A percentile compares a stretch with the other conserved stretches of the same genome.
Evolutionary conservation across 2,888 invertebrate genomes (phyloP).

Genomic region (Conistra vaccinii): DNA sequence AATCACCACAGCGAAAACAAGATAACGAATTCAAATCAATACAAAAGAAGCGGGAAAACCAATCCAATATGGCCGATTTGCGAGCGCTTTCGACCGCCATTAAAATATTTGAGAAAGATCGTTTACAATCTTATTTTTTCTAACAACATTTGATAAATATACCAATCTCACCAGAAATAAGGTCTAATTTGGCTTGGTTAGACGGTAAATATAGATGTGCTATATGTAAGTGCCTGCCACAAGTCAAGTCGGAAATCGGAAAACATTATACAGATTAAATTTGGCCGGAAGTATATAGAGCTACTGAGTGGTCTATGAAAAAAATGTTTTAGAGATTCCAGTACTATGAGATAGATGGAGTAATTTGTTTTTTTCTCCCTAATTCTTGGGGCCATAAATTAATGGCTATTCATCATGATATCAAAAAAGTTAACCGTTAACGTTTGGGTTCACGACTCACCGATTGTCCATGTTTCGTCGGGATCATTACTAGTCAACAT

Average conservation of each 20-base stretch:
- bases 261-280: constrained; percentile 87
- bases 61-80: constrained; percentile 83
- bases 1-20: constrained; percentile 48
- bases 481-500: neutral
- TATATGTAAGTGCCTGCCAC: constrained; percentile 76
- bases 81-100: constrained; percentile 80
- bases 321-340: neutral
- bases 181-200: constrained; percentile 58
- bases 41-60: constrained; percentile 74
- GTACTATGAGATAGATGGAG: neutral
- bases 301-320: constrained; percentile 34
- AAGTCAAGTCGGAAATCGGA: constrained; percentile 85
- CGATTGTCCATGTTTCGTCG: neutral
- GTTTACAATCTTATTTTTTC: constrained; percentile 66
- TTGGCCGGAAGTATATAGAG: constrained; percentile 72
- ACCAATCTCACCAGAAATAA: constrained; percentile 33
- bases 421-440: neutral
- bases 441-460: neutral
- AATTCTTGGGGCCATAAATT: neutral
- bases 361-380: neutral
- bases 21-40: constrained; percentile 66
- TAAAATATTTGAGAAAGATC: constrained; percentile 79
- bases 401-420: neutral
- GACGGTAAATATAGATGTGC: constrained; percentile 57
- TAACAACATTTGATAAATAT: constrained; percentile 11